A percentile compares a stretch with the other conserved stretches of the same genome.
Conservation (phyloP, 2,113 vertebrate species). For the Caloenas nicobarica region DNA sequence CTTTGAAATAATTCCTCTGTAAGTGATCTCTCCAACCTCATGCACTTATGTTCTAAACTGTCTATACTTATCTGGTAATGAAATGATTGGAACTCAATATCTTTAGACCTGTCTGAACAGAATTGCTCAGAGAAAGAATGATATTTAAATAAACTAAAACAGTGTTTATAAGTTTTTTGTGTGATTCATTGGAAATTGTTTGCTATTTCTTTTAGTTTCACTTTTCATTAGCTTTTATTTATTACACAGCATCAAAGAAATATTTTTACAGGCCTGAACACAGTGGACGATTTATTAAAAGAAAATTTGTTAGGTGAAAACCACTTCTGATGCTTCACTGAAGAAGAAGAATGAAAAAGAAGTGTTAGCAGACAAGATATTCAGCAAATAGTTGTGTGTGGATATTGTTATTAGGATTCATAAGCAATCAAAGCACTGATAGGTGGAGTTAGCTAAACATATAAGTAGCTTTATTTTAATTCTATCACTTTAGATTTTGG, state of each 20-base stretch:
- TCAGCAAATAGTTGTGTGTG: fast-evolving
- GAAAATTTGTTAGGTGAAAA: background rate
- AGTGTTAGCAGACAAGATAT: background rate
- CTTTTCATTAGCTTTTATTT: background rate
- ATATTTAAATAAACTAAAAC: background rate
- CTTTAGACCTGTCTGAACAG: background rate
- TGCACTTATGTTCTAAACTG: background rate
- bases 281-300: background rate
- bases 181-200: background rate
- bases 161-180: fast-evolving
- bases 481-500: background rate
- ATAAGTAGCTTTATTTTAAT: background rate
- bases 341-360: background rate
- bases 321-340: background rate
- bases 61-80: background rate
- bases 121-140: background rate
- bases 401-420: background rate
- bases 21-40: background rate
- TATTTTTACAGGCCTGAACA: background rate
- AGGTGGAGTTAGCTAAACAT: background rate
- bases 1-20: background rate
- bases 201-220: background rate
- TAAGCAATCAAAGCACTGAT: background rate
- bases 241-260: background rate
- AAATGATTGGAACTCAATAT: background rate